Evolutionary conservation across 2,113 vertebrate species (phyloP), one percentile per base, ranked within the genome.

Genomic region (Rhodinocichla rosea): DNA sequence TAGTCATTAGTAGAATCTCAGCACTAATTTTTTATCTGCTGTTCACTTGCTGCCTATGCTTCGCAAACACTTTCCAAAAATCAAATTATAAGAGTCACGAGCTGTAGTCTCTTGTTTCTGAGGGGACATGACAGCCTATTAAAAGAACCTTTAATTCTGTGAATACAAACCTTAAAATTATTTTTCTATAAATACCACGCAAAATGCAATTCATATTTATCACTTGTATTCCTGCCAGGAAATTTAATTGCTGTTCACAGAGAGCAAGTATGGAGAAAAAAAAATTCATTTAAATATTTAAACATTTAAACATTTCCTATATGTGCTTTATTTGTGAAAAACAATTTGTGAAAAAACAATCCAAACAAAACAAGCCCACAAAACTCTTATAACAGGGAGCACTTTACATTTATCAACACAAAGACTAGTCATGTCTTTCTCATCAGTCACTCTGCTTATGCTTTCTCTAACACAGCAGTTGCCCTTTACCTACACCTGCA

Each of bases 401-500:
- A 69, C 14, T 73, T 88, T 63, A 30, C 56, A 88, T 75, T 92
- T 90, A 75, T 92, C 83, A 89, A 21, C 59, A 77, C 27, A 70
- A 80, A 88, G 26, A 12, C 32, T 50, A 28, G 10, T 28, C n/a
- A 6, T 84, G 62, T 52, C 74, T 86, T 86, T 90, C 56, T 37
- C 44, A 60, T 81, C 83, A 81, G 44, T 76, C 81, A 82, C 32
- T 4, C 19, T 84, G 65, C 40, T 82, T 37, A 21, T 26, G 45
- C n/a, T 87, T 91, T 90, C 76, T 50, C 65, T 89, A 69, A 50
- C 85, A 81, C 73, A 93, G 93, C 88, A 90, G 89, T 75, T 95
- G 30, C 69, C 65, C 80, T 89, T 73, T 53, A 24, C 56, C 69
- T 57, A 33, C 73, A 92, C 90, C 94, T 89, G 88, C 82, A 95